phyloP scores from a whole-genome alignment of 2,113 vertebrate species.

The Thamnophis sirtalis region DNA sequence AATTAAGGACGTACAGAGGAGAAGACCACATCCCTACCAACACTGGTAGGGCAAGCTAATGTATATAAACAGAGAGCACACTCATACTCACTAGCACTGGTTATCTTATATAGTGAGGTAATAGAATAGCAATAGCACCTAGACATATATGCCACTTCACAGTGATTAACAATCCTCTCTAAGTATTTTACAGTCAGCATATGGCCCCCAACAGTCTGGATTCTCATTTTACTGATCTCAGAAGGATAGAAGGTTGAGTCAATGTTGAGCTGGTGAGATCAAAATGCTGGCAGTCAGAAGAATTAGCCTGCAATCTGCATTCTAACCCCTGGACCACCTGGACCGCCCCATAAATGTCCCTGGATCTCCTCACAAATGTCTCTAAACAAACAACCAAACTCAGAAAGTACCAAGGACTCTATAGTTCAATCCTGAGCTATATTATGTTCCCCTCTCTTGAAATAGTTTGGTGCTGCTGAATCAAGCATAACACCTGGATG shows the following conservation, averaged over 20 bases:
- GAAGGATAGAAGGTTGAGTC: background rate
- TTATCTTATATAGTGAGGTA: background rate
- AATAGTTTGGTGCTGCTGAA: background rate
- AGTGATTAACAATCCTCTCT: background rate
- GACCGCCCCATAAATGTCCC: no score
- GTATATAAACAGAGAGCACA: background rate
- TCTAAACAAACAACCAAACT: background rate
- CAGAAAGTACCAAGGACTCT: background rate
- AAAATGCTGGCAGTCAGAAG: background rate
- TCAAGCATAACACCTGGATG: background rate
- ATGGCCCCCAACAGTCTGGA: background rate
- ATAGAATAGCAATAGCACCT: background rate
- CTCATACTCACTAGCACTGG: background rate
- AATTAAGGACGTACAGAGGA: background rate
- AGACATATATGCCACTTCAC: background rate
- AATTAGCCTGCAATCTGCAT: background rate
- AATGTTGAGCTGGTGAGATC: background rate
- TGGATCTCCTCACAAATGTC: background rate
- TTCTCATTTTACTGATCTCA: no score
- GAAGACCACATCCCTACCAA: background rate
- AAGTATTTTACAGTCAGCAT: background rate
- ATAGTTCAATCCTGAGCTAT: background rate
- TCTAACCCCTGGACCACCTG: background rate
- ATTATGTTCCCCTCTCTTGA: background rate
- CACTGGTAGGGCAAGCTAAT: background rate